A percentile compares a stretch with the other conserved stretches of the same genome.
Evolutionary conservation across 2,797 vertebrate species (phyloP).

Genomic region (Trematomus bernacchii): DNA sequence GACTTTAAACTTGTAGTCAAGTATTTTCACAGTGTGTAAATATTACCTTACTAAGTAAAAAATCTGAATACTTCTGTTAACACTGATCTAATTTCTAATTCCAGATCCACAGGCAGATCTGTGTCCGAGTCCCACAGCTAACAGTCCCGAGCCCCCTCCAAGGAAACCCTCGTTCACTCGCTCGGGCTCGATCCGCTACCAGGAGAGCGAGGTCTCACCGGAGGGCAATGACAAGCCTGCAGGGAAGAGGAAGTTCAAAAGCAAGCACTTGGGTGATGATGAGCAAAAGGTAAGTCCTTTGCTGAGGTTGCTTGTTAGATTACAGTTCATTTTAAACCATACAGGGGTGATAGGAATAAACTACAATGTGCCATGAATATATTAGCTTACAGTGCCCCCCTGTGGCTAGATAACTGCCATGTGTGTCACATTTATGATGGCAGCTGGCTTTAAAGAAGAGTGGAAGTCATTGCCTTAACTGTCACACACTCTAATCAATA

Average conservation of each 20-base stretch:
- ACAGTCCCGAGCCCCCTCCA: constrained; percentile 74
- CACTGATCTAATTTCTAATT: constrained; percentile 30
- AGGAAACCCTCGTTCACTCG: constrained; percentile 81
- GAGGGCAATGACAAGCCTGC: constrained; percentile 92
- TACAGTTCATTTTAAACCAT: constrained; percentile 16
- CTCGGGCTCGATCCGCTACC: constrained; percentile 80
- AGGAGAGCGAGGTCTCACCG: constrained; percentile 83
- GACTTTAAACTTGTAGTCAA: too few species aligned
- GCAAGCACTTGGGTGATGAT: constrained; percentile 92
- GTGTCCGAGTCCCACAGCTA: constrained; percentile 69
- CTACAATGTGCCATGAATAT: constrained; percentile 32
- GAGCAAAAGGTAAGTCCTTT: constrained; percentile 84
- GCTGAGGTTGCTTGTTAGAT: constrained; percentile 42
- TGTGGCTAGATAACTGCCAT: constrained; percentile 71
- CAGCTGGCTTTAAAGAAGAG: constrained; percentile 44
- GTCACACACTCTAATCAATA: constrained; percentile 41
- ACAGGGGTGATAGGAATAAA: neutral
- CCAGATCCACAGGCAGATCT: constrained; percentile 71
- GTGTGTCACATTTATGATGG: constrained; percentile 27
- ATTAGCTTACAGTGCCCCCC: constrained; percentile 81
- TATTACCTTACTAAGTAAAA: too few species aligned
- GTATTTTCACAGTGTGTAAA: too few species aligned
- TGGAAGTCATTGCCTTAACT: constrained; percentile 32
- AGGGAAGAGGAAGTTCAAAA: constrained; percentile 99
- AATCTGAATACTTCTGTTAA: too few species aligned